These are phyloP conservation scores for Aurelia sp. DNA, from an alignment of 30 jellyfish, hydroid and myxozoan genomes.

Conservation along the genomic window DNA sequence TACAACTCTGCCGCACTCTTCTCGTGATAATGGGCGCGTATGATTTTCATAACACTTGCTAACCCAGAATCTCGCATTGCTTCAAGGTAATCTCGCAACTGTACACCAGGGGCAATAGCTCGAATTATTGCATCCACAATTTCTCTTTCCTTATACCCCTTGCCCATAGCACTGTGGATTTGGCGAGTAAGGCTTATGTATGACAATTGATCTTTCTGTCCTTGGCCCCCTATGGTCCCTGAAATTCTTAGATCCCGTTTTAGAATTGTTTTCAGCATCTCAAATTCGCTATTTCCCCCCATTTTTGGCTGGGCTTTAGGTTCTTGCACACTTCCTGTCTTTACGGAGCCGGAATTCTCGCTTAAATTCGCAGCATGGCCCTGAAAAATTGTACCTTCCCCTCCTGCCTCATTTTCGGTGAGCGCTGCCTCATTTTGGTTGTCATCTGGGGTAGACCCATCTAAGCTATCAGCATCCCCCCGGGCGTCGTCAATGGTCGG, in stretches of 20 bases:
- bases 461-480: constrained; percentile 12
- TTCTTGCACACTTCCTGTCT: constrained; percentile 1
- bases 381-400: constrained; percentile 23
- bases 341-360: constrained; percentile 4
- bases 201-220: constrained; percentile 11
- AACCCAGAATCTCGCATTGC: constrained; percentile 19
- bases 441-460: constrained; percentile 12
- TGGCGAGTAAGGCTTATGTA: constrained; percentile 15
- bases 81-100: constrained; percentile 33
- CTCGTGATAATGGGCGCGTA: constrained; percentile 33
- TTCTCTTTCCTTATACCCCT: constrained; percentile 30
- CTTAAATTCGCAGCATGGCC: neutral
- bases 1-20: neutral
- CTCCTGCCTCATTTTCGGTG: neutral
- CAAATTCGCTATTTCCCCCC: neutral
- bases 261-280: constrained; percentile 8
- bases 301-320: constrained; percentile 9
- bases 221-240: constrained; percentile 15
- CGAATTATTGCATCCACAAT: constrained; percentile 24
- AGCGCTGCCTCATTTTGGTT: neutral
- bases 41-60: constrained; percentile 9
- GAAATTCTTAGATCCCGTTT: constrained; percentile 14
- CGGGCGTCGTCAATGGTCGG: constrained; percentile 1
- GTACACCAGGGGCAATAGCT: constrained; percentile 17
- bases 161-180: constrained; percentile 1